phyloP scores from a whole-genome alignment of 2,797 vertebrate species.

The Molossus molossus region DNA sequence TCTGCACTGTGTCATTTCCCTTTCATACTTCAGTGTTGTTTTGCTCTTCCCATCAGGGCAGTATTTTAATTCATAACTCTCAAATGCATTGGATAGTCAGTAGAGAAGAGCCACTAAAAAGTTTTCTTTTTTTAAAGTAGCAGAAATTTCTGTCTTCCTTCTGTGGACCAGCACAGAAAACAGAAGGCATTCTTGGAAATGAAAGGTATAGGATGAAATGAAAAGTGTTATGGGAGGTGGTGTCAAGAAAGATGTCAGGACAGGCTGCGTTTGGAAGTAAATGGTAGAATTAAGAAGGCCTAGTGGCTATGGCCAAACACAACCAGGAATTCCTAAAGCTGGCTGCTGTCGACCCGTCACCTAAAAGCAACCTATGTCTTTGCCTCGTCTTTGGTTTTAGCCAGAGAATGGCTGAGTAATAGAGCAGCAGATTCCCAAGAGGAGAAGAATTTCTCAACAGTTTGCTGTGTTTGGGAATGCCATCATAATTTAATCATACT shows the following conservation, averaged over 20 bases:
- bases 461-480: constrained; percentile 76
- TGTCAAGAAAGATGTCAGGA: constrained; percentile 76
- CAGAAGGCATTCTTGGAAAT: background rate
- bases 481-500: constrained; percentile 74
- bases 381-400: constrained; percentile 69
- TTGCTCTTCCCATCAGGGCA: constrained; percentile 74
- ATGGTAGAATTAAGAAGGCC: constrained; percentile 79
- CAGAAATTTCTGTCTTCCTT: constrained; percentile 69
- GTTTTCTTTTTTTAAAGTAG: constrained; percentile 71
- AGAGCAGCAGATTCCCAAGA: constrained; percentile 20
- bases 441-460: constrained; percentile 77
- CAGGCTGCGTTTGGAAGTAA: constrained; percentile 78
- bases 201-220: background rate
- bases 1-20: constrained; percentile 79
- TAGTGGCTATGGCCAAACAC: constrained; percentile 75
- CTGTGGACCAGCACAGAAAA: constrained; percentile 69
- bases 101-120: constrained; percentile 76
- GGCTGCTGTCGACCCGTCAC: constrained; percentile 57
- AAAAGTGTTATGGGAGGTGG: background rate
- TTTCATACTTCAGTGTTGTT: constrained; percentile 81
- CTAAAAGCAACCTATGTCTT: constrained; percentile 59
- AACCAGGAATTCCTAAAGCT: constrained; percentile 81
- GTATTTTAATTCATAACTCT: constrained; percentile 80
- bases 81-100: constrained; percentile 76
- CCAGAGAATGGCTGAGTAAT: constrained; percentile 72